Conservation (phyloP, 2,888 invertebrate genomes). For the Leucophenga montana region DNA sequence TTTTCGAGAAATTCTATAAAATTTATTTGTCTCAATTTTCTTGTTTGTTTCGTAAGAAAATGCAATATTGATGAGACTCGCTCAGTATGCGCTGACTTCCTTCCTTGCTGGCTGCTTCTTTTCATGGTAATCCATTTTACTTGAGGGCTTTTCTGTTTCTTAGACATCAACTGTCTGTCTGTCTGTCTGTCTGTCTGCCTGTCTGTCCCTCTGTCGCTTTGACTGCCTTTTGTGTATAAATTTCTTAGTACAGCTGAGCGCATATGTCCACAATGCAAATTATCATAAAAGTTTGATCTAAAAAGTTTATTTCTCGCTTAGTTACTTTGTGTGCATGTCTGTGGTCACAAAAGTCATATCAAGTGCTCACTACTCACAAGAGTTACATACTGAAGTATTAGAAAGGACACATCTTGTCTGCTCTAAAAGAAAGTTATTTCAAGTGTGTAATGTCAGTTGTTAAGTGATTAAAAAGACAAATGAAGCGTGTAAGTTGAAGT, state of each 20-base stretch:
- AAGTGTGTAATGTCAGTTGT: conserved; percentile 13
- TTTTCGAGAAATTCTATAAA: conserved; percentile 1
- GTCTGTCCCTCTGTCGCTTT: background rate
- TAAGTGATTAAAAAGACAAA: conserved; percentile 23
- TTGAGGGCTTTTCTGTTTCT: conserved; percentile 8
- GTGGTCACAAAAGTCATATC: background rate
- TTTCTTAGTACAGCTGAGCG: conserved; percentile 14
- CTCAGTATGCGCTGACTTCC: background rate
- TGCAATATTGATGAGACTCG: background rate
- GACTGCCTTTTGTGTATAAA: conserved; percentile 2
- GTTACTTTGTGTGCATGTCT: background rate
- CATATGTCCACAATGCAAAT: conserved; percentile 25
- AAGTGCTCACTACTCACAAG: background rate
- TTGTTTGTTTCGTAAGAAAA: background rate
- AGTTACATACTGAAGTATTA: background rate
- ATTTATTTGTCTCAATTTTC: conserved; percentile 14
- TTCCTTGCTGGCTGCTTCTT: background rate
- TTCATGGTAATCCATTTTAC: conserved; percentile 21
- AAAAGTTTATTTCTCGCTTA: conserved; percentile 2
- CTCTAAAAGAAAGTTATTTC: background rate
- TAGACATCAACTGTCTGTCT: conserved; percentile 7
- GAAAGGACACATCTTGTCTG: background rate
- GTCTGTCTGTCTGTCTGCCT: no score
- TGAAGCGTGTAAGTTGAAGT: background rate
- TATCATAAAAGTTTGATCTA: conserved; percentile 23